phyloP scores from a whole-genome alignment of 2,113 vertebrate species.

The Equus przewalskii region DNA sequence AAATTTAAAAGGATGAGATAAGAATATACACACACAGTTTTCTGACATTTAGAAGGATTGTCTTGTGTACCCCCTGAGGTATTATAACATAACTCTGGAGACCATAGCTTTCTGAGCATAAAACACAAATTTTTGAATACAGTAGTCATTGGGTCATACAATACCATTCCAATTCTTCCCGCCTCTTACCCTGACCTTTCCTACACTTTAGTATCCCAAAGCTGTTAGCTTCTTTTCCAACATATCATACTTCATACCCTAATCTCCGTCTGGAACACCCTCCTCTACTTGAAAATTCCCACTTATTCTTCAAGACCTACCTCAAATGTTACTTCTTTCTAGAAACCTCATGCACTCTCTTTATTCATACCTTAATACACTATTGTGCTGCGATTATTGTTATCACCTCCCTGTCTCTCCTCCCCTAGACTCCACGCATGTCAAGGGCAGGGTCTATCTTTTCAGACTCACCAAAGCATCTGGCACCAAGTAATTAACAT shows the following conservation, averaged over 20 bases:
- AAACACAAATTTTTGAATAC: not conserved
- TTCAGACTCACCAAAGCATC: not conserved
- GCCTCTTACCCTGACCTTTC: not conserved
- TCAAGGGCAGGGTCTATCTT: not conserved
- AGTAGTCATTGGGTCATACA: not conserved
- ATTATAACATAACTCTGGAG: not conserved
- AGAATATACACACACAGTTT: not conserved
- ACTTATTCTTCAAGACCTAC: not conserved
- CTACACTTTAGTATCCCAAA: not conserved
- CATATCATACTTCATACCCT: not conserved
- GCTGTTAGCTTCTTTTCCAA: not conserved
- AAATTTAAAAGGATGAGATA: not conserved
- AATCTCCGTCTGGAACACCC: not conserved
- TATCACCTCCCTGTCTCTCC: not conserved
- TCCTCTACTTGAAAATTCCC: not conserved
- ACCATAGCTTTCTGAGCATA: not conserved
- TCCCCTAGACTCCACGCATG: not conserved
- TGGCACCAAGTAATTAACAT: not conserved
- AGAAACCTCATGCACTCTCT: not conserved
- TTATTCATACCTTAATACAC: not conserved
- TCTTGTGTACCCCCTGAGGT: not conserved
- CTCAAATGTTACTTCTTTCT: not conserved
- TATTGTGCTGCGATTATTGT: not conserved
- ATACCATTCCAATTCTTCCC: not conserved
- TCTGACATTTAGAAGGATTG: not conserved